phyloP scores from a whole-genome alignment of 2,113 vertebrate genomes.

The Dolichotis patagonum region DNA sequence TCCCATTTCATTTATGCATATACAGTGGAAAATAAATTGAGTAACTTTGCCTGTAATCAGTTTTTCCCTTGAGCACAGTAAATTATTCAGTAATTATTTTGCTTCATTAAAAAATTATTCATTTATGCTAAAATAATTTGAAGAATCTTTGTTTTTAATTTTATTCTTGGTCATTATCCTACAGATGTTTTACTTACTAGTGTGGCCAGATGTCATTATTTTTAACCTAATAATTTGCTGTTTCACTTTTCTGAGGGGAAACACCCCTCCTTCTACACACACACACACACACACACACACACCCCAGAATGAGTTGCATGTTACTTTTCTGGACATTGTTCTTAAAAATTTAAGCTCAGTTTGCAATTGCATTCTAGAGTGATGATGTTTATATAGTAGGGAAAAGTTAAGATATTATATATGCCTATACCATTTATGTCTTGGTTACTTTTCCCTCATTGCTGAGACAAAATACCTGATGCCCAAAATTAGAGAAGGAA shows the following conservation, averaged over 20 bases:
- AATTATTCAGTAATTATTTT: conserved; percentile 38
- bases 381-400: neutral
- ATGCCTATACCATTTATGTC: neutral
- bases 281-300: neutral
- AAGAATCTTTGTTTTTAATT: conserved; percentile 45
- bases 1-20: neutral
- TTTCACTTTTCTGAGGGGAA: neutral
- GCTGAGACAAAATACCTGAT: too few relatives aligned
- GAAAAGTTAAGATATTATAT: neutral
- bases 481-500: too few relatives aligned
- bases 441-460: too few relatives aligned
- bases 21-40: conserved; percentile 23
- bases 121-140: conserved; percentile 35
- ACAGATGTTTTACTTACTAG: neutral
- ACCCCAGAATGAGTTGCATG: neutral
- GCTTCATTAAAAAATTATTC: neutral
- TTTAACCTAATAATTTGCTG: neutral
- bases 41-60: neutral
- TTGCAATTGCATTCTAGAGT: neutral
- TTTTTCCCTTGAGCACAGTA: neutral
- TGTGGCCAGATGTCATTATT: neutral
- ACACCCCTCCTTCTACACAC: neutral
- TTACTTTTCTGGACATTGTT: neutral
- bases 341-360: neutral
- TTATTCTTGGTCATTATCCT: conserved; percentile 32